Evolutionary conservation across 2,888 invertebrate species (phyloP), one percentile per base, ranked within the genome.

Genomic region (Athetis lepigone): DNA sequence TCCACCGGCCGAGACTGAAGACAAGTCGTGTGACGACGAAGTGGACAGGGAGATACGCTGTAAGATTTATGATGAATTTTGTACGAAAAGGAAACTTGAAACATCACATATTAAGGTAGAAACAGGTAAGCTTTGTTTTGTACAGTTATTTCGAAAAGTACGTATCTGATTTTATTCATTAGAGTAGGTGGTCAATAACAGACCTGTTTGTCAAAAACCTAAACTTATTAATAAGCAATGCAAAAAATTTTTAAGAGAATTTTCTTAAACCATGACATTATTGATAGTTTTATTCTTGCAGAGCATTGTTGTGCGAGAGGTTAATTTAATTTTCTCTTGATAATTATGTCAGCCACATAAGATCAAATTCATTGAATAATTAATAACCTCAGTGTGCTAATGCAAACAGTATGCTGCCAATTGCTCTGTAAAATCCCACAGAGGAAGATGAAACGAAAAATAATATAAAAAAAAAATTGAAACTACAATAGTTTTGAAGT

Each of bases 51-150:
- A 70, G 37, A 52, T 64, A 33, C 61, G 72, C 49, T 64, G 75
- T 66, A 67, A 77, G 72, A 80, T 60, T 9, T 80, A 72, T 51
- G 85, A 87, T 56, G 85, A 88, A 33, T 75, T 84, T 36, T 82
- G 63, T 56, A 90, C 86, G 64, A 93, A 88, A 70, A 89, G 85
- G 55, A 94, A 92, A 72, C 88, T 88, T 9, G 93, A 92, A 75
- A 90, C 88, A 60, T 87, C 92, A 42, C 94, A 94, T 70, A 92
- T 94, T 70, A 90, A 82, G 70, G 81, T 90, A 73, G 90, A 91
- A 81, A 87, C 85, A 77, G 93, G 94, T 94, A 79, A 64, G 63
- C 51, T 19, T 43, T 6, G 49, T 43, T 43, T 39, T 43, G n/a
- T 4, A 1, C 13, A 43, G 3, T 33, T 4, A 46, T 36, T 45